These are phyloP conservation scores for Cynoglossus semilaevis DNA, from an alignment of 2,113 vertebrate genomes.

Conservation along the genomic window DNA sequence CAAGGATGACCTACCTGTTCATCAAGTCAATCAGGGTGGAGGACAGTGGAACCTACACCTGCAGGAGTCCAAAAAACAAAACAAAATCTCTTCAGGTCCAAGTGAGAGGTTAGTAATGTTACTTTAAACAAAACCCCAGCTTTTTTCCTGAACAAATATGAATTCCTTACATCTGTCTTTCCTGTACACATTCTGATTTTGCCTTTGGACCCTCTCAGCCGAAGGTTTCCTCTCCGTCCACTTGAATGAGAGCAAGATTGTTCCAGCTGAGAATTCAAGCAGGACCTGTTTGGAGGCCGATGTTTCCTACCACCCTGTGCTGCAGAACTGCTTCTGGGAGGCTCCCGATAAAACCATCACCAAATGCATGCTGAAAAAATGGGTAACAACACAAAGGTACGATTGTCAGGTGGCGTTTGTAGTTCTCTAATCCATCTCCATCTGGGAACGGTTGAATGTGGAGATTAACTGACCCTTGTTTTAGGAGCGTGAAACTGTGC, in stretches of 20 bases:
- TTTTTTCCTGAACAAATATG: neutral
- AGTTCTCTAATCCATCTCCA: neutral
- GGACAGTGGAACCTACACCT: constrained; percentile 79
- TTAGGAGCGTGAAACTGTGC: constrained; percentile 80
- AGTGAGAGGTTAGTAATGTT: constrained; percentile 75
- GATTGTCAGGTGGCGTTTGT: neutral
- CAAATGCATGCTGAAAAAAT: constrained; percentile 25
- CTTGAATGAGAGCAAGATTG: constrained; percentile 67
- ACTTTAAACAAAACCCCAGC: neutral
- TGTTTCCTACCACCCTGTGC: constrained; percentile 81
- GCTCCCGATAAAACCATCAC: constrained; percentile 49
- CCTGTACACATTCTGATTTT: neutral
- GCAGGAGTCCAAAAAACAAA: constrained; percentile 56
- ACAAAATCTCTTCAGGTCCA: constrained; percentile 73
- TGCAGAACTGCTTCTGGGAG: constrained; percentile 80
- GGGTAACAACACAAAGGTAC: constrained; percentile 58
- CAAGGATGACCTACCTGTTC: constrained; percentile 10
- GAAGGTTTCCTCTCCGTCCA: constrained; percentile 80
- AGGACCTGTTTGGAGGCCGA: constrained; percentile 78
- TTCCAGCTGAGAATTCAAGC: constrained; percentile 64
- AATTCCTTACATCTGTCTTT: neutral
- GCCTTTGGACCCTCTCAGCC: constrained; percentile 68
- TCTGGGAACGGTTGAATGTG: too few species aligned
- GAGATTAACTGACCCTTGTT: neutral
- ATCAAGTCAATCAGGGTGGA: constrained; percentile 43